Evolutionary conservation across 2,113 vertebrate species (phyloP).

Genomic region (Asarcornis scutulata): DNA sequence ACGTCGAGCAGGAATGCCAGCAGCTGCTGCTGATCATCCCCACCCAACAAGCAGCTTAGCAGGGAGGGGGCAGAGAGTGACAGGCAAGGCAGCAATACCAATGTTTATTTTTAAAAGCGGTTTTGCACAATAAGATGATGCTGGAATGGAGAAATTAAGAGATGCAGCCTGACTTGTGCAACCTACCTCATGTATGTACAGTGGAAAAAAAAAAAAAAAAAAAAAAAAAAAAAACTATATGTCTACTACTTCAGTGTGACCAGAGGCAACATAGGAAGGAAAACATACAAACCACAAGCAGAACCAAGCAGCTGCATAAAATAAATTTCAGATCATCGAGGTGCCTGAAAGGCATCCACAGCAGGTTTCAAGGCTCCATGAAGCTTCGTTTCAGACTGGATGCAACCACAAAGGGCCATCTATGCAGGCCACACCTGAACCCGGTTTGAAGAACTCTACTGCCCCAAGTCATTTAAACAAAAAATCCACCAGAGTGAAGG

Average conservation of each 20-base stretch:
- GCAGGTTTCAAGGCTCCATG: not conserved
- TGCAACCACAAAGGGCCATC: fast-evolving
- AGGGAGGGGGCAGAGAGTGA: not conserved
- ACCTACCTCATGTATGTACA: not conserved
- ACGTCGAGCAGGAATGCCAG: not conserved
- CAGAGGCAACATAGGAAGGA: not conserved
- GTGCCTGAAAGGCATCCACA: not conserved
- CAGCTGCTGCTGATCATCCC: not conserved
- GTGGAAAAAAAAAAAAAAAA: not conserved
- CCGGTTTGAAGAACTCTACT: fast-evolving
- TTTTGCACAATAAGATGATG: not conserved
- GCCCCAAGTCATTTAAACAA: not conserved
- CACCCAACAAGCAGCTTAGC: fast-evolving
- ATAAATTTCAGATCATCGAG: not conserved
- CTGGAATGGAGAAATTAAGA: not conserved
- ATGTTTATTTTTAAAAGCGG: not conserved
- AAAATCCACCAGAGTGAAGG: not conserved
- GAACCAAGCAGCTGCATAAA: not conserved
- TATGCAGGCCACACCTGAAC: not conserved
- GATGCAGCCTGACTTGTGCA: not conserved
- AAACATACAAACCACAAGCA: not conserved
- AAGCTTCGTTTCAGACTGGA: not conserved
- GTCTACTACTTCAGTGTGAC: not conserved
- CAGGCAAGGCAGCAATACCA: not conserved
- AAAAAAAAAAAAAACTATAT: not conserved